A percentile compares a stretch with the other conserved stretches of the same genome.
Conservation (phyloP, 2,797 vertebrate genomes). For the Phrynocephalus guinanensis region DNA sequence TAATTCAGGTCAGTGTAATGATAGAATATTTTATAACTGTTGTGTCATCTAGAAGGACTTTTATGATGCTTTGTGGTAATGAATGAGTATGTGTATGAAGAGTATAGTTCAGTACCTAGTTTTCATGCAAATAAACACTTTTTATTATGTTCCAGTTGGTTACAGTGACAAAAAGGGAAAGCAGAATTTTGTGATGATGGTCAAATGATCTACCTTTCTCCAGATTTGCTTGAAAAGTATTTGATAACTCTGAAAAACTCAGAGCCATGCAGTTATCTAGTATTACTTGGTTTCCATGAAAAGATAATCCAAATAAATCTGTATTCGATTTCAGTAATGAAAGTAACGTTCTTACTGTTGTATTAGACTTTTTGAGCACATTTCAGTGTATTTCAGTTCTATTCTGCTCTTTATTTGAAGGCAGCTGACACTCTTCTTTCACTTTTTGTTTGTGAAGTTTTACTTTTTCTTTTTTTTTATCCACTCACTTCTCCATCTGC, state of each 20-base stretch:
- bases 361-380: conserved; percentile 77
- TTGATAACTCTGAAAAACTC: conserved; percentile 51
- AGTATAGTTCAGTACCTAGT: conserved; percentile 65
- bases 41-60: conserved; percentile 80
- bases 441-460: conserved; percentile 90
- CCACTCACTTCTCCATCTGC: conserved; percentile 91
- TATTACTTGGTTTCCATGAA: conserved; percentile 45
- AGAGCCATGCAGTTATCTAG: conserved; percentile 42
- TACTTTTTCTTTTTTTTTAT: conserved; percentile 77
- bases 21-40: conserved; percentile 90
- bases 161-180: conserved; percentile 43
- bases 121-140: conserved; percentile 66
- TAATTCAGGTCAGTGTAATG: conserved; percentile 95
- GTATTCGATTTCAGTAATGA: conserved; percentile 71
- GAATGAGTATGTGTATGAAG: conserved; percentile 60
- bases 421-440: conserved; percentile 87
- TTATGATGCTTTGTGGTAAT: conserved; percentile 74
- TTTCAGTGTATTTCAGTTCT: conserved; percentile 79
- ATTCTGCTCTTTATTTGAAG: conserved; percentile 85
- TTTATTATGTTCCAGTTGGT: conserved; percentile 54
- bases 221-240: conserved; percentile 59
- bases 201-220: conserved; percentile 54
- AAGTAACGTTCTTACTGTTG: conserved; percentile 79
- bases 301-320: conserved; percentile 54
- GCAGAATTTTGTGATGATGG: conserved; percentile 55